Base-by-base conservation (phyloP, 2,113 vertebrate genomes). In the Ia io region DNA sequence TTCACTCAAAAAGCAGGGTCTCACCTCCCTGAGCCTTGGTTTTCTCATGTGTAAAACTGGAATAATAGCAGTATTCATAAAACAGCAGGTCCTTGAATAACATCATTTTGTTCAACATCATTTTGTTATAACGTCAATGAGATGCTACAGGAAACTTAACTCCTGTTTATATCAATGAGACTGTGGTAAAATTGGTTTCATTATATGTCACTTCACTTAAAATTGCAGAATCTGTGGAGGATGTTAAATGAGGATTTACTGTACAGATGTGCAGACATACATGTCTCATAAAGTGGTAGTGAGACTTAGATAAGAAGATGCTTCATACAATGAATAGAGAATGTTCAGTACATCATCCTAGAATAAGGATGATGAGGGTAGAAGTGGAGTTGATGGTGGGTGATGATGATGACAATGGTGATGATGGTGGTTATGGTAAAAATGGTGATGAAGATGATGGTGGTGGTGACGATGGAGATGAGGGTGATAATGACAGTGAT, bases 281-380 rank as follows among this genome's bases (percentile, higher is more conserved):
- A 2, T 4, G 6, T 30, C 11, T n/a, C 61, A 5, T 0, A 11
- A 17, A 32, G 2, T 1, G n/a, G 9, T 1, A 10, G 13, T 37
- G 42, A 37, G 28, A 7, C 2, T 17, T 20, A 18, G 10, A 18
- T 10, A 30, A 51, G 49, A 51, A 89, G 18, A 23, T 3, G 9
- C 12, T 76, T 44, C 53, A 4, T 17, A 6, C 32, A 7, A 12
- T 20, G 78, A 22, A 23, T 0, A 16, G 67, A 11, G 4, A 28
- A 17, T 1, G 28, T 20, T 30, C 25, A 5, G 32, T 13, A 6
- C 49, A 32, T 10, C 37, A 20, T 37, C 42, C 42, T 13, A 47
- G 47, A 25, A 74, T 53, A 47, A 59, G 20, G 13, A 53, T 16
- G 10, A 16, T 23, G 35, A 5, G 0, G 20, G 20, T 8, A 0